A percentile compares a stretch with the other conserved stretches of the same genome.
Conservation (phyloP, 2,888 invertebrate species). For the Lycaena phlaeas region DNA sequence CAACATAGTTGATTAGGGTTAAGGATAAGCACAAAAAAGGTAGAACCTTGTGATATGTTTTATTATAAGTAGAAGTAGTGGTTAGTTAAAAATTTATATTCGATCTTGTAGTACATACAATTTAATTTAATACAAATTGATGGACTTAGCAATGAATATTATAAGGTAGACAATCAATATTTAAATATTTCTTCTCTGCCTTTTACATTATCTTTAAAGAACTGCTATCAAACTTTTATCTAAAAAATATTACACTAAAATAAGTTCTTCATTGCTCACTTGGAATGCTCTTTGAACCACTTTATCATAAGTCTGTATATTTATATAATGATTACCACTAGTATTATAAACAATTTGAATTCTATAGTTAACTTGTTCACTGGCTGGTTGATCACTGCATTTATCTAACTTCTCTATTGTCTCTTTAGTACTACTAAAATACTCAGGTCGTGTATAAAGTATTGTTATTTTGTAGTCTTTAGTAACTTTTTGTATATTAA, state of each 20-base stretch:
- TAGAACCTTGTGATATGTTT: conserved; percentile 6
- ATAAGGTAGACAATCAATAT: too few species aligned
- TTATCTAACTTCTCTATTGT: conserved; percentile 29
- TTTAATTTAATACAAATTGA: too few species aligned
- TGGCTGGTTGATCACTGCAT: conserved; percentile 27
- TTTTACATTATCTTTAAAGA: too few species aligned
- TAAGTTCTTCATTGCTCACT: neutral
- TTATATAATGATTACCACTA: conserved; percentile 23
- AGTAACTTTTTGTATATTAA: conserved; percentile 50
- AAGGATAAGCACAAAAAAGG: conserved; percentile 4
- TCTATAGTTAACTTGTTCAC: conserved; percentile 45
- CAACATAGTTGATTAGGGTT: too few species aligned
- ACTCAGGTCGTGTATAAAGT: conserved; percentile 66
- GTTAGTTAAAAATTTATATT: neutral
- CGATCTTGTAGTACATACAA: too few species aligned
- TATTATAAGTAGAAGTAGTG: neutral
- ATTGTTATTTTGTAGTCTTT: conserved; percentile 61
- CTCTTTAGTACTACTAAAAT: conserved; percentile 58
- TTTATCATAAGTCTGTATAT: conserved; percentile 25
- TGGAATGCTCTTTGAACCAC: conserved; percentile 25
- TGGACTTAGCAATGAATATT: too few species aligned
- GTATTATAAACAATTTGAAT: conserved; percentile 33
- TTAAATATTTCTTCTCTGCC: too few species aligned
- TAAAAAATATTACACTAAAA: neutral
- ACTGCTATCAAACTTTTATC: too few species aligned